phyloP scores from a whole-genome alignment of 2,113 vertebrate species.

The Colistium nudipinnis region DNA sequence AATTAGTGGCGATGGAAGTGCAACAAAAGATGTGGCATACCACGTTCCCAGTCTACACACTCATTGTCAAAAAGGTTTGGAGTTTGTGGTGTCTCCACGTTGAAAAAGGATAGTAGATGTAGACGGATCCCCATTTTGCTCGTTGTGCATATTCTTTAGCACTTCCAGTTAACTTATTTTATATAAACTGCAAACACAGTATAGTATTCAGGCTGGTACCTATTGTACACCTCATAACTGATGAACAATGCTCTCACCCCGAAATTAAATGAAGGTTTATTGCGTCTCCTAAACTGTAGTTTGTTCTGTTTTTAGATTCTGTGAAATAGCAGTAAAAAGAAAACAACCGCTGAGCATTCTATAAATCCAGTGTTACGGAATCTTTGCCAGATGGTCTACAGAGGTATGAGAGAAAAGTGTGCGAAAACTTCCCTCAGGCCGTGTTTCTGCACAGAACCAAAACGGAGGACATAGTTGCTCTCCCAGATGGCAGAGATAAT shows the following conservation, averaged over 20 bases:
- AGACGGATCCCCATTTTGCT: not conserved
- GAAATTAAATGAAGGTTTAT: conserved; percentile 11
- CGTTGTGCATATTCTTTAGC: not conserved
- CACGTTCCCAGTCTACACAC: conserved; percentile 8
- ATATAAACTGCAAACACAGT: not conserved
- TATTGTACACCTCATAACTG: not conserved
- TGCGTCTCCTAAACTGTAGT: conserved; percentile 24
- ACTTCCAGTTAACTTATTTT: not conserved
- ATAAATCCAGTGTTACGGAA: conserved; percentile 6
- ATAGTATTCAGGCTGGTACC: conserved; percentile 13
- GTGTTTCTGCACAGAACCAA: conserved; percentile 24
- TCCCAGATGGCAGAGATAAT: conserved; percentile 23
- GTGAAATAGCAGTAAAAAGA: conserved; percentile 31
- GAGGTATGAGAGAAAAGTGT: conserved; percentile 4
- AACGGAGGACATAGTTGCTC: conserved; percentile 27
- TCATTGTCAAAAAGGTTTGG: conserved; percentile 23
- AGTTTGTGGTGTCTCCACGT: not conserved
- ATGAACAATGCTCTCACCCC: conserved; percentile 3
- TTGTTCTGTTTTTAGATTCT: conserved; percentile 26
- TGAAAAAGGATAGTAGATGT: not conserved
- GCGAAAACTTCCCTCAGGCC: conserved; percentile 40
- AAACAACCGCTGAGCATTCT: conserved; percentile 21
- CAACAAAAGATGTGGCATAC: conserved; percentile 38
- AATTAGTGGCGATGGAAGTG: conserved; percentile 49
- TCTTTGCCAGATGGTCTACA: conserved; percentile 13